Base-by-base conservation (phyloP, 2,113 vertebrate species). In the Daboia siamensis region DNA sequence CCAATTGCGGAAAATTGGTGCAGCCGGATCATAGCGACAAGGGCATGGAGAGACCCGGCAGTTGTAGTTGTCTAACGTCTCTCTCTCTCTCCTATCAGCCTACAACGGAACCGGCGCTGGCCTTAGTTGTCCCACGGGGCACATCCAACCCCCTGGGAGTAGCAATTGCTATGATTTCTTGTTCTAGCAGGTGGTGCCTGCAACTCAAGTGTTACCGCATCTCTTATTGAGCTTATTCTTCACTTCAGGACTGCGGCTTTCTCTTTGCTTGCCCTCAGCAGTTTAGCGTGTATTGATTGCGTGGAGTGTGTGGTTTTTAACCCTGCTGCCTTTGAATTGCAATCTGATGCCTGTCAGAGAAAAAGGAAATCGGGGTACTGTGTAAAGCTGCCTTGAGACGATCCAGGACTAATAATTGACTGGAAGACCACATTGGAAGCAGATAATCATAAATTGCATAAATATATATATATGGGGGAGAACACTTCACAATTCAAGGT, bases 251-350 rank as follows among this genome's bases (percentile, higher is more conserved):
- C 21, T 86, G 92, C 74, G 29, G 88, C 74, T 61, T 86, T 39
- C 88, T 52, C 88, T 93, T 93, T 90, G 55, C 80, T 56, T 86
- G 26, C 44, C 33, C 80, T 90, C 88, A 93, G 88, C 88, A 61
- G 46, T 86, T 92, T 93, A 15, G 39, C 46, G 7, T 56, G 56
- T 90, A 86, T 93, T 64, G 92, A 93, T 64, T 23, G 52, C 80
- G 7, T 11, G 15, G 52, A 24, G 11, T 33, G 59, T 90, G 55
- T 59, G 26, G 87, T 15, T 89, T 89, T 9, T 2, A 24, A 26
- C 52, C 74, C 20, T 24, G n/a, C 52, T 61, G 69, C 54, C 54
- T 21, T 92, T 89, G 92, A 85, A 80, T 51, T 74, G 86, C 52
- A 33, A 23, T 80, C 21, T 6, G 13, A 44, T 56, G 9, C 33